Evolutionary conservation across 2,888 invertebrate genomes (phyloP).

Genomic region (Matsumyia berberina): DNA sequence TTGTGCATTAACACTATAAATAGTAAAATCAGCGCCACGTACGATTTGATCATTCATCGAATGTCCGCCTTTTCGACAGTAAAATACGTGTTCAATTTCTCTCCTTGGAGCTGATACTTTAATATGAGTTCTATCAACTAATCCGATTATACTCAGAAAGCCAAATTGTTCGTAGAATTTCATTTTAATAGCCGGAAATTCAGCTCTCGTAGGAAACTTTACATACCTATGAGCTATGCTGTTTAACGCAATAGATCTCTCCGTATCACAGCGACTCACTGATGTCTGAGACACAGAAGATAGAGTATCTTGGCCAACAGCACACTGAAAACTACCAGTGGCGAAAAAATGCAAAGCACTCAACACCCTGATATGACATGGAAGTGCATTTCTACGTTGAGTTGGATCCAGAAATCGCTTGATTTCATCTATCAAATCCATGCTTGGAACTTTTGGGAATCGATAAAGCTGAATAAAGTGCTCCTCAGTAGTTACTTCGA

Average conservation of each 20-base stretch:
- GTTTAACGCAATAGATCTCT: no score
- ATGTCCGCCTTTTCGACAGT: no score
- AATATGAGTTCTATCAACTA: conserved; percentile 11
- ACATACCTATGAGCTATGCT: no score
- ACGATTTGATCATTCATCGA: not conserved
- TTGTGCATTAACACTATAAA: conserved; percentile 19
- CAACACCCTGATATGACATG: not conserved
- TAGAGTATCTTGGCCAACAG: no score
- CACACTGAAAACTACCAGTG: conserved; percentile 27
- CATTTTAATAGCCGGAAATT: no score
- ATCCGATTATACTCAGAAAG: conserved; percentile 6
- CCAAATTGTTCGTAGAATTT: conserved; percentile 10
- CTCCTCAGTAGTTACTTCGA: conserved; percentile 23
- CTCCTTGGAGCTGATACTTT: conserved; percentile 14
- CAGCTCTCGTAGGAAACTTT: no score
- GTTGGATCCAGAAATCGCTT: conserved; percentile 4
- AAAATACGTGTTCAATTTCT: conserved; percentile 9
- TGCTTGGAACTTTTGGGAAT: conserved; percentile 36
- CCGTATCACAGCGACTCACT: no score
- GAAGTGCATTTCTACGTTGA: not conserved
- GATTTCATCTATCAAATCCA: conserved; percentile 15
- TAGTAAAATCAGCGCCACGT: not conserved
- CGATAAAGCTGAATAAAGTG: conserved; percentile 34
- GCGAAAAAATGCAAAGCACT: conserved; percentile 23
- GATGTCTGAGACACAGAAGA: no score